Evolutionary conservation across 2,797 vertebrate genomes (phyloP).

Genomic region (Oreortyx pictus): DNA sequence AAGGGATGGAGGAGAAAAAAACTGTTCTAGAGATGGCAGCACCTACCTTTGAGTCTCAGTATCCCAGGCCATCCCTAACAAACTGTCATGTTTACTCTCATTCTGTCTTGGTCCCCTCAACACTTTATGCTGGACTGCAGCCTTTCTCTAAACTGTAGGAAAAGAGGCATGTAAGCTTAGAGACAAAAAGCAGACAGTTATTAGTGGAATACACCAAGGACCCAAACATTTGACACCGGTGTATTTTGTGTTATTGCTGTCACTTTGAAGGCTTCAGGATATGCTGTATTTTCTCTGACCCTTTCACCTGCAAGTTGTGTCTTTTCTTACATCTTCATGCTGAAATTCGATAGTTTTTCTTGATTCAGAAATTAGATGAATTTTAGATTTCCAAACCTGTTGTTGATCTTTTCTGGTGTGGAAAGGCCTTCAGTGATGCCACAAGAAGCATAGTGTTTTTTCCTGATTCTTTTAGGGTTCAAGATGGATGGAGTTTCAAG

Average conservation of each 20-base stretch:
- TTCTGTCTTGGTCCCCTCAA: slow-evolving; percentile 3
- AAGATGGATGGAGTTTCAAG: background rate
- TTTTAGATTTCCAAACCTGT: background rate
- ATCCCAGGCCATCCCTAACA: background rate
- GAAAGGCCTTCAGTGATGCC: background rate
- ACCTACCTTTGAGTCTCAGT: background rate
- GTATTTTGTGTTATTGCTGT: slow-evolving; percentile 20
- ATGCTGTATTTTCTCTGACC: slow-evolving; percentile 15
- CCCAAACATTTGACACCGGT: slow-evolving; percentile 3
- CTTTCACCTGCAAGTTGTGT: background rate
- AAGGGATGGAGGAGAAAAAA: background rate
- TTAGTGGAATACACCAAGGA: slow-evolving; percentile 37
- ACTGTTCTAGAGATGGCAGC: background rate
- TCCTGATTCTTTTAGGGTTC: background rate
- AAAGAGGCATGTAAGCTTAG: background rate
- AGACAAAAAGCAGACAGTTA: slow-evolving; percentile 34
- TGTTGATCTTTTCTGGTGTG: background rate
- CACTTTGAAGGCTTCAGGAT: background rate
- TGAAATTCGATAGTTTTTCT: background rate
- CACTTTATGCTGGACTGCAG: slow-evolving; percentile 23
- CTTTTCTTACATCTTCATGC: background rate
- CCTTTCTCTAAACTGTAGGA: slow-evolving; percentile 11
- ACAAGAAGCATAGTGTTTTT: background rate
- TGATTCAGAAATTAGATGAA: background rate
- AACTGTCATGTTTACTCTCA: background rate